Percentiles rank a stretch among this genome's conserved stretches.
These are phyloP conservation scores for Aphelenchoides bicaudatus DNA, from an alignment of 2,888 invertebrate species.

Conservation along the genomic window DNA sequence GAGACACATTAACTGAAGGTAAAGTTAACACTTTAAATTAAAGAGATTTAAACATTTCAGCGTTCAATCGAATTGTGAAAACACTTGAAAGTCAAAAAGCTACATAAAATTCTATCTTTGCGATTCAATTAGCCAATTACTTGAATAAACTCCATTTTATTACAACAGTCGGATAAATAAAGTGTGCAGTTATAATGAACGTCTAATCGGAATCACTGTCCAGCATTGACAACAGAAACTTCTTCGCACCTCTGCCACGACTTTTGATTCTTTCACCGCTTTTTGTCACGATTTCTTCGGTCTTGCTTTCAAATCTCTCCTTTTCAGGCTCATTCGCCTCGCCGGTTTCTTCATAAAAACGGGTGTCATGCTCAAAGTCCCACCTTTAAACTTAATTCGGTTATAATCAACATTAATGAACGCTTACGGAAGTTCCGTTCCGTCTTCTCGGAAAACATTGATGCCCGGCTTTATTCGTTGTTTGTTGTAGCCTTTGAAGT, in stretches of 20 bases:
- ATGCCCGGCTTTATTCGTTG: slow-evolving; percentile 46
- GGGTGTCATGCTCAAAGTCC: slow-evolving; percentile 58
- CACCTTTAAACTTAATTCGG: slow-evolving; percentile 34
- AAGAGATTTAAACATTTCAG: slow-evolving; percentile 2
- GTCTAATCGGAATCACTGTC: slow-evolving; percentile 3
- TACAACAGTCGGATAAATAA: too few relatives aligned
- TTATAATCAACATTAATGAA: neutral
- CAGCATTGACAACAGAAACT: slow-evolving; percentile 23
- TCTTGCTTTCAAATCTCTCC: slow-evolving; percentile 6
- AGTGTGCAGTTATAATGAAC: neutral
- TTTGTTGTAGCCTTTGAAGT: slow-evolving; percentile 26
- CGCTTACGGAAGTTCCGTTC: slow-evolving; percentile 50
- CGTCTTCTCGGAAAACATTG: slow-evolving; percentile 52
- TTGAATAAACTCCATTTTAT: too few relatives aligned
- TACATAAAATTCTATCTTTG: neutral
- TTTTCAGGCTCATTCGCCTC: slow-evolving; percentile 14
- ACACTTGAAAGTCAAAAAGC: neutral
- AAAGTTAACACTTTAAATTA: neutral
- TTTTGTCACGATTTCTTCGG: slow-evolving; percentile 10
- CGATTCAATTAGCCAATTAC: neutral
- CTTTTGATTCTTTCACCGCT: slow-evolving; percentile 27
- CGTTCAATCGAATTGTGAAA: slow-evolving; percentile 13
- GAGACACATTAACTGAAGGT: slow-evolving; percentile 28
- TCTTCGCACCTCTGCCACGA: slow-evolving; percentile 35
- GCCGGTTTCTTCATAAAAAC: slow-evolving; percentile 34